Conservation (phyloP, 2,888 invertebrate genomes). For the Pemphredon lugubris region DNA sequence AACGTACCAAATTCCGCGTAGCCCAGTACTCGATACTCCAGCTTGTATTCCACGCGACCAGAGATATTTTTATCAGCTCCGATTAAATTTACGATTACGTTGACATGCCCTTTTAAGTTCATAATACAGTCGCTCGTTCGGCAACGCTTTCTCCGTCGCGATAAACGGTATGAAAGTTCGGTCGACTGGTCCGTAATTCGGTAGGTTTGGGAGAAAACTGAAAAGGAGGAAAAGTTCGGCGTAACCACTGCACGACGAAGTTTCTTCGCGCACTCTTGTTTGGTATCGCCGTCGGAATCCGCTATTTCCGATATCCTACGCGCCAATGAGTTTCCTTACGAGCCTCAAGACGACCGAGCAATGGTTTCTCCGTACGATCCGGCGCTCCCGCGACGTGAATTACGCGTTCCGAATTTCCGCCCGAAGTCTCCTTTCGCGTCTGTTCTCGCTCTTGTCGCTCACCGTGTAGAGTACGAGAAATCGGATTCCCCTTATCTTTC, state of each 20-base stretch:
- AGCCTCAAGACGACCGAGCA: conserved; percentile 55
- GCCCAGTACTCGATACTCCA: no score
- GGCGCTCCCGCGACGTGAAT: conserved; percentile 52
- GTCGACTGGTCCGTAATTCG: no score
- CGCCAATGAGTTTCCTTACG: conserved; percentile 33
- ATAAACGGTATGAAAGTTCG: no score
- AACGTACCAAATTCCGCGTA: no score
- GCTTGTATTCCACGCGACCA: no score
- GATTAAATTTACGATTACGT: no score
- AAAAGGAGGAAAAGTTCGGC: conserved; percentile 11
- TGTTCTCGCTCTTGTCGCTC: background rate
- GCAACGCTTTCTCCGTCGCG: no score
- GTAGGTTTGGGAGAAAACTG: no score
- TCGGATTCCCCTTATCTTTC: background rate
- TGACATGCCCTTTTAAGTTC: no score
- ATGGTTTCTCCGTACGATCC: conserved; percentile 34
- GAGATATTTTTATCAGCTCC: no score
- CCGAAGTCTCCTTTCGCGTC: background rate
- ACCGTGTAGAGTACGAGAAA: background rate
- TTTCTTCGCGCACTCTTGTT: conserved; percentile 22
- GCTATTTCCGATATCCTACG: conserved; percentile 35
- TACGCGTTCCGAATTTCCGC: conserved; percentile 56
- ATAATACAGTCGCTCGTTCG: no score
- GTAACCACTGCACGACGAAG: conserved; percentile 27
- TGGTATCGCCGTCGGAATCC: conserved; percentile 21